These are phyloP conservation scores for Stegana nigrithorax DNA, from an alignment of 2,888 invertebrate species.

Conservation along the genomic window DNA sequence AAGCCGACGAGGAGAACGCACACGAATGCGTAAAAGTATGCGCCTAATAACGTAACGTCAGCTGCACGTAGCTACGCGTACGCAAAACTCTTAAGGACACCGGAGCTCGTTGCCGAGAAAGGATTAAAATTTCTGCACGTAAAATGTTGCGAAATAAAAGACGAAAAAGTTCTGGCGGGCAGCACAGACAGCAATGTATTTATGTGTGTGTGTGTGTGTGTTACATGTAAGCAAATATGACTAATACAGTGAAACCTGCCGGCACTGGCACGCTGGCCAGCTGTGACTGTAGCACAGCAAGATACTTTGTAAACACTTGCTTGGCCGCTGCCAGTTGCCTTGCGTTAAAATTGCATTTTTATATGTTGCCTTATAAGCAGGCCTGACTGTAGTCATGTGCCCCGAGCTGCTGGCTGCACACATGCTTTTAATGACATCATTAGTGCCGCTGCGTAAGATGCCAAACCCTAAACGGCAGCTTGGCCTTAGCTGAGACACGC, in stretches of 20 bases:
- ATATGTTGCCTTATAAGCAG: not conserved
- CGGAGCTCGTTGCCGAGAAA: not conserved
- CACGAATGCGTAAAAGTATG: not conserved
- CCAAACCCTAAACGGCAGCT: not conserved
- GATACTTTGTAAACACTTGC: too few relatives aligned
- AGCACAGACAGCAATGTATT: conserved; percentile 40
- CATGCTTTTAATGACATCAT: conserved; percentile 7
- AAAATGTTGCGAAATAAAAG: not conserved
- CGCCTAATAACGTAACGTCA: not conserved
- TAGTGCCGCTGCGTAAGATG: not conserved
- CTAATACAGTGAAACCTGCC: not conserved
- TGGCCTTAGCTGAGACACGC: not conserved
- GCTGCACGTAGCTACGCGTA: not conserved
- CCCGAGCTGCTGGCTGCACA: not conserved
- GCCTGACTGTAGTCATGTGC: not conserved
- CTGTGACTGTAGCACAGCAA: too few relatives aligned
- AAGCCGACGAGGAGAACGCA: too few relatives aligned
- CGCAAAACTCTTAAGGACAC: not conserved
- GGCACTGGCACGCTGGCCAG: too few relatives aligned
- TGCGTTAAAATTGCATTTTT: too few relatives aligned
- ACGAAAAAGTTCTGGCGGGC: conserved; percentile 10
- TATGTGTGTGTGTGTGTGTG: conserved; percentile 47
- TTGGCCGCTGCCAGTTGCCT: too few relatives aligned
- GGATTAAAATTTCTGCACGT: not conserved
- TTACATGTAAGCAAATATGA: conserved; percentile 13